Percentiles rank a stretch among this genome's conserved stretches.
Evolutionary conservation across 2,113 vertebrate species (phyloP).

Genomic region (Chloebia gouldiae): DNA sequence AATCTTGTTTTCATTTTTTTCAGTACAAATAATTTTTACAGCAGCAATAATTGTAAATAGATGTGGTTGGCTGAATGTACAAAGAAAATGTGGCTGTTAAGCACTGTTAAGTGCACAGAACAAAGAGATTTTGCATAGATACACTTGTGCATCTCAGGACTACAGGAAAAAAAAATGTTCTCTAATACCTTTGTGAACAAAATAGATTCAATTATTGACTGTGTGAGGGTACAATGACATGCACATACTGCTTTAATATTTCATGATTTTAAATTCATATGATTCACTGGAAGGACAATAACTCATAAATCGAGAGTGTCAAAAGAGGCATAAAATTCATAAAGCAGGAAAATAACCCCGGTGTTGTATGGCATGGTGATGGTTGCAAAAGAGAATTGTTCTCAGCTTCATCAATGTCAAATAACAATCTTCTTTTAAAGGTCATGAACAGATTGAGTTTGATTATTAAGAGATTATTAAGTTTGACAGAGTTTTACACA

Average conservation of each 20-base stretch:
- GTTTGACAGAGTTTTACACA: background rate
- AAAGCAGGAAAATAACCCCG: background rate
- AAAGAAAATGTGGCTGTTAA: background rate
- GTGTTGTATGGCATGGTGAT: background rate
- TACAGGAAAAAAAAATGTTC: background rate
- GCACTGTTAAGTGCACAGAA: background rate
- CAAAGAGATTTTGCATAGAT: accelerated
- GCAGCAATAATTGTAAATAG: background rate
- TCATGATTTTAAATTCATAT: background rate
- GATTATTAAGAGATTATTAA: background rate
- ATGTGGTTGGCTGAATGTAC: background rate
- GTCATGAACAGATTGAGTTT: background rate
- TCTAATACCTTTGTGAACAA: background rate
- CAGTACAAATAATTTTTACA: background rate
- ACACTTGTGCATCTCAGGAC: accelerated
- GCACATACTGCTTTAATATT: background rate
- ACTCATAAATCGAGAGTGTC: background rate
- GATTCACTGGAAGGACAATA: background rate
- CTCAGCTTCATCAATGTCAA: background rate
- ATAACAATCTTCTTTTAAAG: background rate
- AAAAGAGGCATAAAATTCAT: background rate
- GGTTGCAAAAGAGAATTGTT: background rate
- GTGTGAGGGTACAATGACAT: background rate
- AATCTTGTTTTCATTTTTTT: accelerated
- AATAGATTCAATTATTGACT: background rate